These are phyloP conservation scores for Coracias cyanogaster DNA, from an alignment of 2,797 vertebrate species.

Conservation along the genomic window DNA sequence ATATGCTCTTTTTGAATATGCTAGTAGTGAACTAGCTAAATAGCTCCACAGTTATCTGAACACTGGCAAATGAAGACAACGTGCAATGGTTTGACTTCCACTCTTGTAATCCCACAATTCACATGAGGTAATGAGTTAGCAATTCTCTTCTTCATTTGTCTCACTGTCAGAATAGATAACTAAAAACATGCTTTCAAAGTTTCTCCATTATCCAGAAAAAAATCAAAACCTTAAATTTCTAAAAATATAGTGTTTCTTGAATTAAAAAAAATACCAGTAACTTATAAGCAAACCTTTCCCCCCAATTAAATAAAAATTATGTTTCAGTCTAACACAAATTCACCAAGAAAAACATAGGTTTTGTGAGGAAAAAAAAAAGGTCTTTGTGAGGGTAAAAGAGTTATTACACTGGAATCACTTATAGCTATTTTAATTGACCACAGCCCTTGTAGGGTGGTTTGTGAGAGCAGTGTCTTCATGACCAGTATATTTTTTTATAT, in stretches of 20 bases:
- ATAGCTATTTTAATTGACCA: neutral
- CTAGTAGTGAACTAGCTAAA: neutral
- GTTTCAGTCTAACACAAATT: neutral
- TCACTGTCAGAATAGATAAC: neutral
- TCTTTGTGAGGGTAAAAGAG: neutral
- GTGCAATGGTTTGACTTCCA: neutral
- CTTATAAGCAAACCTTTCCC: rapidly evolving
- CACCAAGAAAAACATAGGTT: rapidly evolving
- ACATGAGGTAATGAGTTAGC: neutral
- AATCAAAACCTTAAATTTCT: neutral
- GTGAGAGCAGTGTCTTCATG: neutral
- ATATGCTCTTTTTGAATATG: neutral
- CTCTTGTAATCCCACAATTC: neutral
- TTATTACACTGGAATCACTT: neutral
- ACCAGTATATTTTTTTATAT: neutral
- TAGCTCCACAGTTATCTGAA: neutral
- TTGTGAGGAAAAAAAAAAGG: neutral
- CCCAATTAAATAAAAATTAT: neutral
- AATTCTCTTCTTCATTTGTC: neutral
- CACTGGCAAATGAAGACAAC: neutral
- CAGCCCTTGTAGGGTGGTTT: neutral
- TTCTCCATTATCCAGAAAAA: neutral
- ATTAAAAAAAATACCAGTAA: neutral
- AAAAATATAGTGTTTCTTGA: neutral
- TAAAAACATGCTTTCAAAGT: neutral